Conservation (phyloP, 2,888 invertebrate species). For the Tortricodes alternella region DNA sequence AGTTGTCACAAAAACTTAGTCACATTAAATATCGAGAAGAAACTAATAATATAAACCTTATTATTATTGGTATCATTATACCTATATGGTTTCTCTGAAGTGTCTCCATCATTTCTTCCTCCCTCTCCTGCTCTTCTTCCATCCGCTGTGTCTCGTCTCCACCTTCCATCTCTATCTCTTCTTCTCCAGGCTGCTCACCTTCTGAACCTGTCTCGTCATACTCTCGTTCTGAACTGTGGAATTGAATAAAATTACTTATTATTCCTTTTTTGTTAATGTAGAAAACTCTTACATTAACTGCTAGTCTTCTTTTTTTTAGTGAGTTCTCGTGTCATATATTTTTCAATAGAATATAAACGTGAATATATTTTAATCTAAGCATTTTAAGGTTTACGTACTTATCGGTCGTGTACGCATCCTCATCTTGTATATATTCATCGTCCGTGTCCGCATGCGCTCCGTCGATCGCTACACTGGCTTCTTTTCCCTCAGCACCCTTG, state of each 20-base stretch:
- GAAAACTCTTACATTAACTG: too few species aligned
- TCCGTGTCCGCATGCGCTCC: constrained; percentile 85
- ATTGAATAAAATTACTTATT: not conserved
- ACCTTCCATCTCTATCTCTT: constrained; percentile 73
- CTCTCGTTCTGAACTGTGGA: constrained; percentile 85
- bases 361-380: too few species aligned
- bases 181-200: constrained; percentile 86
- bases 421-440: constrained; percentile 86
- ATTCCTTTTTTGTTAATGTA: not conserved
- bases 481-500: constrained; percentile 69
- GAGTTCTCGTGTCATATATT: too few species aligned
- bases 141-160: constrained; percentile 60
- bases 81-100: constrained; percentile 76
- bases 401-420: constrained; percentile 86
- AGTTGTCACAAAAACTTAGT: too few species aligned
- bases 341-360: too few species aligned
- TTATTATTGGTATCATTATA: too few species aligned
- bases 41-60: too few species aligned
- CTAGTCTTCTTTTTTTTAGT: too few species aligned
- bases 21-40: too few species aligned
- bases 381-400: constrained; percentile 79
- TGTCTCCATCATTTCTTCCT: constrained; percentile 64
- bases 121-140: constrained; percentile 68
- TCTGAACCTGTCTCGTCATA: constrained; percentile 87
- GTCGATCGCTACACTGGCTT: constrained; percentile 63